Evolutionary conservation across 2,888 invertebrate species (phyloP), one percentile per base, ranked within the genome.

Genomic region (Torymus auratus): DNA sequence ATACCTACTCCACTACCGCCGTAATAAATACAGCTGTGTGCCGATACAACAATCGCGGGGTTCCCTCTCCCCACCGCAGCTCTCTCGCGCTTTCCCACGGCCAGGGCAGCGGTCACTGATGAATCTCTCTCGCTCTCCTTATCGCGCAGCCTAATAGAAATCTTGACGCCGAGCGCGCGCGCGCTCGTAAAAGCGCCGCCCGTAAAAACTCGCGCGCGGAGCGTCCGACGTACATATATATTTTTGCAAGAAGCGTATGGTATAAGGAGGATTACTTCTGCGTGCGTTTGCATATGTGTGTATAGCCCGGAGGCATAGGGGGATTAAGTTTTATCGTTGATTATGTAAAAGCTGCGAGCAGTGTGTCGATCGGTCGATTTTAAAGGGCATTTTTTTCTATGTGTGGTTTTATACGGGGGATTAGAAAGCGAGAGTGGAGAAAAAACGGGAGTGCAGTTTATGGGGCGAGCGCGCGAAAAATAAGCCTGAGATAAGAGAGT

Each of bases 131-230:
- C 28, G 20, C 41, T 41, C 41, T 14, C 71, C 55, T 13, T 41
- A 41, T 15, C 20, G 15, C 12, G 2, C 14, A 14, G 15, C 52
- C 70, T 80, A 75, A 80, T 80, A 80, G 80, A 80, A 80, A 75
- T 71, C 67, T 75, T 80, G 71, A 80, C 74, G 58, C 68, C 70
- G 41, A 62, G 71, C 71, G 41, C 69, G 71, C 71, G 23, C 68
- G 72, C 14, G 41, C 61, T 80, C 64, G 73, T 81, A 72, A 76
- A 72, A 50, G 23, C n/a, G 23, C 11, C 58, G 58, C 13, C 11
- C 55, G 28, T 53, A 55, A 55, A 41, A 41, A 41, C 70, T 58
- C 71, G 23, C 68, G 72, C 12, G 23, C 11, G 50, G 58, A 14
- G 3, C 55, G 28, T 53, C 17, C 17, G 10, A 10, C 55, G 68